phyloP scores from a whole-genome alignment of 2,797 vertebrate species.

The Thripadectes ignobilis region DNA sequence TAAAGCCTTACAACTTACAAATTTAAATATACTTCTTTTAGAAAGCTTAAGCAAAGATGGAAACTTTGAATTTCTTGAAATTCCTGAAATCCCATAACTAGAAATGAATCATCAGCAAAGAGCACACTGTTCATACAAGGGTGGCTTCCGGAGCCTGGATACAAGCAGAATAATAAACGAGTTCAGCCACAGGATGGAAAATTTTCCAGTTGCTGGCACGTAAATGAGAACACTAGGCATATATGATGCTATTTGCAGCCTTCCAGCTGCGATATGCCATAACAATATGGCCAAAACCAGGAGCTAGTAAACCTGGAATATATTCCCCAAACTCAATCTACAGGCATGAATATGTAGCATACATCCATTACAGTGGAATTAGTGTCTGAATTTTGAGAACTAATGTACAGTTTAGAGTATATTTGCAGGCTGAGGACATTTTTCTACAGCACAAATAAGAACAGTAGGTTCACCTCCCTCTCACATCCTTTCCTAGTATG shows the following conservation, averaged over 20 bases:
- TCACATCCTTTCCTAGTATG: neutral
- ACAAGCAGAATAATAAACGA: neutral
- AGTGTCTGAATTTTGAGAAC: neutral
- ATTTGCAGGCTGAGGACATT: neutral
- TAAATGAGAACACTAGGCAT: neutral
- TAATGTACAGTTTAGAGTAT: neutral
- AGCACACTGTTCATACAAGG: neutral
- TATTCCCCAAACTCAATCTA: neutral
- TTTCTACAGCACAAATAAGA: neutral
- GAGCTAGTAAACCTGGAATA: neutral
- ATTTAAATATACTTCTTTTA: neutral
- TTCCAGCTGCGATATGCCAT: neutral
- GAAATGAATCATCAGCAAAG: neutral
- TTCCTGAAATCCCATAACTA: neutral
- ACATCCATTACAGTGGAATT: neutral
- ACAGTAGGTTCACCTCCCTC: neutral
- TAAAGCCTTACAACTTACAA: neutral
- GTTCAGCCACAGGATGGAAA: neutral
- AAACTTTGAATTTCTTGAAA: neutral
- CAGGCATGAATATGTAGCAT: neutral
- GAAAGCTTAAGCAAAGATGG: neutral
- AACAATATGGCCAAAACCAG: neutral
- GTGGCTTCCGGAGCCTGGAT: neutral
- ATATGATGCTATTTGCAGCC: neutral
- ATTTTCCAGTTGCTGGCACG: neutral